phyloP scores from a whole-genome alignment of 1,140 invertebrate genomes.

The Megalopta genalis region DNA sequence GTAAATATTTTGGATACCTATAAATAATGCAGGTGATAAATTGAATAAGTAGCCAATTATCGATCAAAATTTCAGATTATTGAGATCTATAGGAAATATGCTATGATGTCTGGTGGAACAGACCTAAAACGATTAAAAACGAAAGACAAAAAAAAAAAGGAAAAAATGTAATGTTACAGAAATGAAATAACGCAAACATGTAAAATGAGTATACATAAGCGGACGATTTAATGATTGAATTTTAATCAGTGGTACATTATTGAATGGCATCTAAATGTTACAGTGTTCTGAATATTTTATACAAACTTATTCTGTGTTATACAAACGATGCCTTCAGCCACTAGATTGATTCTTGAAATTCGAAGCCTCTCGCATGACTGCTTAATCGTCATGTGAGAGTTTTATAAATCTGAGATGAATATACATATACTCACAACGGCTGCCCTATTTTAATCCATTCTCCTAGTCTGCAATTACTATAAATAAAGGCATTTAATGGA shows the following conservation, averaged over 20 bases:
- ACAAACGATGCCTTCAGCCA: slow-evolving; percentile 46
- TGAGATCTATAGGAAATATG: slow-evolving; percentile 35
- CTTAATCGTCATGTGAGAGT: slow-evolving; percentile 41
- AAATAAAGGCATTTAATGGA: slow-evolving; percentile 45
- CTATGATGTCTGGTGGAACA: slow-evolving; percentile 27
- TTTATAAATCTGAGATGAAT: slow-evolving; percentile 56
- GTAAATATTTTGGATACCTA: slow-evolving; percentile 68
- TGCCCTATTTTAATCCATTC: slow-evolving; percentile 63
- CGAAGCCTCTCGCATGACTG: slow-evolving; percentile 30
- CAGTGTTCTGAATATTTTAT: slow-evolving; percentile 67
- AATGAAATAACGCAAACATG: slow-evolving; percentile 24
- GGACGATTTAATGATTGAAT: slow-evolving; percentile 61
- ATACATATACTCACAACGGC: slow-evolving; percentile 64
- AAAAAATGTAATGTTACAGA: slow-evolving; percentile 29
- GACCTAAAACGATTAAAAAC: slow-evolving; percentile 40
- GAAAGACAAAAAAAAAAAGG: neutral
- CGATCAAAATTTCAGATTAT: slow-evolving; percentile 61
- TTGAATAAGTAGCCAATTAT: slow-evolving; percentile 59
- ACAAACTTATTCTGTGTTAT: slow-evolving; percentile 57
- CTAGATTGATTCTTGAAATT: slow-evolving; percentile 47
- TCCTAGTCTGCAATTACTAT: slow-evolving; percentile 54
- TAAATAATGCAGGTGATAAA: slow-evolving; percentile 58
- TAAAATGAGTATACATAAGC: slow-evolving; percentile 53
- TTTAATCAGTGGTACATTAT: slow-evolving; percentile 56
- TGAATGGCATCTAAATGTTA: slow-evolving; percentile 58